Conservation (phyloP, 2,888 invertebrate genomes). For the Heteromyza rotundicornis region DNA sequence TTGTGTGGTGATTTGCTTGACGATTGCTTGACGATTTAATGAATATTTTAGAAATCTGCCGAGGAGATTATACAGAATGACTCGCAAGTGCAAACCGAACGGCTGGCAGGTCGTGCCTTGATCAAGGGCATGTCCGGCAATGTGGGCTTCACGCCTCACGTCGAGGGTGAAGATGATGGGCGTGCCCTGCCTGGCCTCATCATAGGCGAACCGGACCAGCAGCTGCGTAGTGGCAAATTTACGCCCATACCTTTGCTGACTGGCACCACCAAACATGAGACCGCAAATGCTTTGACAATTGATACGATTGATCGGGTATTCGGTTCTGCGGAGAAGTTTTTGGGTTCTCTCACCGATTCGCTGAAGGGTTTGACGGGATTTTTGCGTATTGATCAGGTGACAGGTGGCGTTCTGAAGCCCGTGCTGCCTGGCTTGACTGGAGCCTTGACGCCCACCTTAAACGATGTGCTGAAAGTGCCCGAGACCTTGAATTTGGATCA, state of each 20-base stretch:
- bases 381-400: conserved; percentile 49
- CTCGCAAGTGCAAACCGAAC: conserved; percentile 66
- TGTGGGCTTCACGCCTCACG: conserved; percentile 71
- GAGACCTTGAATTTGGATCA: conserved; percentile 47
- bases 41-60: conserved; percentile 47
- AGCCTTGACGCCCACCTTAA: conserved; percentile 45
- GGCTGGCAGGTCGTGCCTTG: conserved; percentile 68
- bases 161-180: conserved; percentile 71
- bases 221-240: conserved; percentile 66
- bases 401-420: conserved; percentile 49
- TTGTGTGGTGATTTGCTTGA: neutral
- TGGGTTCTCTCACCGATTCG: conserved; percentile 48
- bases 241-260: conserved; percentile 72
- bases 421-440: conserved; percentile 48
- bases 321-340: conserved; percentile 53
- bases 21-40: neutral
- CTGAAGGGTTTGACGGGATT: conserved; percentile 47
- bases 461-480: conserved; percentile 54
- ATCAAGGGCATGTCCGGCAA: conserved; percentile 70
- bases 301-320: conserved; percentile 47
- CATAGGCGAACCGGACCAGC: conserved; percentile 68
- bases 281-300: conserved; percentile 60
- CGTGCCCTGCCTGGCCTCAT: conserved; percentile 73
- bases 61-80: conserved; percentile 64
- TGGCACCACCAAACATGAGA: conserved; percentile 77